A percentile compares a stretch with the other conserved stretches of the same genome.
Conservation (phyloP, 2,888 invertebrate genomes). For the Cryptus viduatorius region DNA sequence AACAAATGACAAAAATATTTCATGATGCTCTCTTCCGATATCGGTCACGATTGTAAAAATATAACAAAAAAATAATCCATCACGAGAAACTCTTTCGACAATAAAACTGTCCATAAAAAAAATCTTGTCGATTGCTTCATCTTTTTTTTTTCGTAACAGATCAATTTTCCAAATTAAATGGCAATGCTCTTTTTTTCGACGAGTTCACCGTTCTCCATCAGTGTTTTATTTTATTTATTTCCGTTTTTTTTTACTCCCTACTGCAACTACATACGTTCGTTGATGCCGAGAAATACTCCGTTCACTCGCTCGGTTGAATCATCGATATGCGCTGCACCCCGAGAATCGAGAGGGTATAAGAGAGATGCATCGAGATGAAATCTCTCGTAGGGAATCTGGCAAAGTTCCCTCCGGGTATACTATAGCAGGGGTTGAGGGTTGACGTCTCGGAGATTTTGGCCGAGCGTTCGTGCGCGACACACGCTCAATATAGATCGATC, state of each 20-base stretch:
- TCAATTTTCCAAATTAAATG: neutral
- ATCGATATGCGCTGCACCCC: slow-evolving; percentile 54
- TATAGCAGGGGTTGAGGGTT: slow-evolving; percentile 5
- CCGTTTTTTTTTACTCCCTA: neutral
- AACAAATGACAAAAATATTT: neutral
- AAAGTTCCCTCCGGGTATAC: slow-evolving; percentile 48
- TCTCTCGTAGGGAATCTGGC: slow-evolving; percentile 59
- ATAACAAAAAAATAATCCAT: no score
- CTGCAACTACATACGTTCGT: neutral
- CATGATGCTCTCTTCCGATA: no score
- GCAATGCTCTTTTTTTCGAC: neutral
- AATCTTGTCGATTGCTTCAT: neutral
- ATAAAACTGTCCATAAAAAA: no score
- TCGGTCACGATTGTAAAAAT: no score
- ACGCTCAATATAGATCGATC: slow-evolving; percentile 44
- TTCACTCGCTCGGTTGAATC: slow-evolving; percentile 36
- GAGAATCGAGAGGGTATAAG: slow-evolving; percentile 30
- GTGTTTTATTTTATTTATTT: neutral
- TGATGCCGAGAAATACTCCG: slow-evolving; percentile 19
- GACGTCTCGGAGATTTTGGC: neutral
- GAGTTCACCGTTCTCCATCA: no score
- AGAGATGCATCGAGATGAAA: slow-evolving; percentile 55
- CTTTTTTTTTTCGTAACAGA: neutral
- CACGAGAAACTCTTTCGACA: no score
- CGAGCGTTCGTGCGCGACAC: slow-evolving; percentile 41